Evolutionary conservation across 2,113 vertebrate species (phyloP), one percentile per base, ranked within the genome.

Genomic region (Nothoprocta pentlandii): DNA sequence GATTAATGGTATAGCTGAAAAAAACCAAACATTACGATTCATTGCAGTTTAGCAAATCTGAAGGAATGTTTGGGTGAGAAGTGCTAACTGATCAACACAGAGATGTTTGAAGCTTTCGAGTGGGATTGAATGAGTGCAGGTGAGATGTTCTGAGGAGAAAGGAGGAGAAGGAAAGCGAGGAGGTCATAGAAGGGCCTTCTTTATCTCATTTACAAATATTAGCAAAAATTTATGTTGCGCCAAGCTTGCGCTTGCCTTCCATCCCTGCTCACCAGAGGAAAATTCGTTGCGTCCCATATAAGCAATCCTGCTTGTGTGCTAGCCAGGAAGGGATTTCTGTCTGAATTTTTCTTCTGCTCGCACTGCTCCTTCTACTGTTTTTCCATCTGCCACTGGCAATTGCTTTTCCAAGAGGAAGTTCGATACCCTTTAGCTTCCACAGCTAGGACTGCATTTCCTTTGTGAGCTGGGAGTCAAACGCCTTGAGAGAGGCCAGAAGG

Each of bases 301-400:
- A 94, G 71, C 49, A 70, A 32, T 92, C 70, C 87, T 94, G 81
- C 91, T 53, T 28, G 61, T 68, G 9, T 8, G 42, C 79, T 61
- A 86, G 71, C 78, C 92, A 94, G 94, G 92, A 80, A 83, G 67
- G 91, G 61, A 84, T 95, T 94, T 70, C 82, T 94, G 87, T 91
- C 85, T 96, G 91, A 94, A 92, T 58, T 9, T 7, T 5, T 95
- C 39, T 62, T 93, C 82, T 39, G 36, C 36, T 95, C 64, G 92
- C 8, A 36, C 75, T 91, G 46, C 51, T 54, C 11, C n/a, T 90
- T 28, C 91, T 92, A 34, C 67, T 49, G 44, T 23, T 87, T 81
- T 95, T 85, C 4, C 26, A 36, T 85, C 77, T 95, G 96, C 92
- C 63, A 39, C 22, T 66, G 47, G 54, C 77, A 73, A 54, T 61